Evolutionary conservation across 1,140 invertebrate genomes (phyloP).

Genomic region (Scaptomyza montana): DNA sequence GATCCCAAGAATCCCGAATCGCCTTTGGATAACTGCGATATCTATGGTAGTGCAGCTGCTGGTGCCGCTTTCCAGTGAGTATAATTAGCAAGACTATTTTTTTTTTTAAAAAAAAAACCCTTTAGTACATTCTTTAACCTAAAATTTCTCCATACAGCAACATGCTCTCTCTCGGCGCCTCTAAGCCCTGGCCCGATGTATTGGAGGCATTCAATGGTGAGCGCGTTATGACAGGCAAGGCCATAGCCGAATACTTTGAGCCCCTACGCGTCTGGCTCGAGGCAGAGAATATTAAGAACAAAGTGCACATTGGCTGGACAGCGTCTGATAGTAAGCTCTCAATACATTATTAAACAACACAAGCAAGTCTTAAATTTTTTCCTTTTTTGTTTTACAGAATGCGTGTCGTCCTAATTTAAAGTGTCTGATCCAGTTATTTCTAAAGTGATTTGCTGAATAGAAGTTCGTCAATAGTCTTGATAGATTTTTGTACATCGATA

Average conservation of each 20-base stretch:
- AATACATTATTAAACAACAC: neutral
- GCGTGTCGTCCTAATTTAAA: conserved; percentile 51
- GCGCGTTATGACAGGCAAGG: conserved; percentile 88
- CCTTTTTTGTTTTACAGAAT: conserved; percentile 56
- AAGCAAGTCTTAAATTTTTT: neutral
- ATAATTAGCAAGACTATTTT: neutral
- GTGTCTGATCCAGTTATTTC: conserved; percentile 4
- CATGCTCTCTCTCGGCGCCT: conserved; percentile 92
- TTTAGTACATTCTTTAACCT: neutral
- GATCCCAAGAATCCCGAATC: conserved; percentile 87
- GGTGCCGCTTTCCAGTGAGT: conserved; percentile 89
- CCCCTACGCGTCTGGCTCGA: conserved; percentile 92
- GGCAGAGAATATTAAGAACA: conserved; percentile 89
- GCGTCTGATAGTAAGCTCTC: conserved; percentile 77
- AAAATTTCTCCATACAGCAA: conserved; percentile 84
- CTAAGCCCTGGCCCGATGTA: conserved; percentile 92
- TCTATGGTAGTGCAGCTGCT: conserved; percentile 91
- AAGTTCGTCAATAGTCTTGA: too few relatives aligned
- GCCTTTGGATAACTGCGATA: conserved; percentile 92
- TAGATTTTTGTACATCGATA: too few relatives aligned
- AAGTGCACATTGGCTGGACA: conserved; percentile 91
- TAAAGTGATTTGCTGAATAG: conserved; percentile 34
- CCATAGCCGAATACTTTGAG: conserved; percentile 91
- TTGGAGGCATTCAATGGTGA: conserved; percentile 92
- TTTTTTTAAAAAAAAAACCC: too few relatives aligned